Percentiles rank a stretch among this genome's conserved stretches.
phyloP scores from a whole-genome alignment of 2,888 invertebrate species.

The Melanargia galathea region DNA sequence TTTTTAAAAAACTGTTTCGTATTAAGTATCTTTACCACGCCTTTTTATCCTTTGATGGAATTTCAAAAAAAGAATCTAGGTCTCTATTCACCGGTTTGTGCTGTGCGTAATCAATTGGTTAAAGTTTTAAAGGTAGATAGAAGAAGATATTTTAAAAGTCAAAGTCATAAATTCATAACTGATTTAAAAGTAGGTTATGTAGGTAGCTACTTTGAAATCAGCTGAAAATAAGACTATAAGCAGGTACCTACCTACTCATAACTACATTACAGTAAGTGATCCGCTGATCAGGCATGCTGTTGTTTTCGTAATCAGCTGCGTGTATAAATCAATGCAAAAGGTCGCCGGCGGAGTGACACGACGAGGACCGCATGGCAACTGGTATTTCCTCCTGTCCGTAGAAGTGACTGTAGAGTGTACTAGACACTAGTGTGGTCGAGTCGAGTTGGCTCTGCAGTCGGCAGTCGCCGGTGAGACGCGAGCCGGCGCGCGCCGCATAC shows the following conservation, averaged over 20 bases:
- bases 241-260: neutral
- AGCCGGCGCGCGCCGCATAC: constrained; percentile 75
- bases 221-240: neutral
- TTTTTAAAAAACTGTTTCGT: too few relatives aligned
- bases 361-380: constrained; percentile 73
- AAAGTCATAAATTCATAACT: too few relatives aligned
- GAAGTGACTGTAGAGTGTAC: constrained; percentile 33
- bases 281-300: neutral
- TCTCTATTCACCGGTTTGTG: too few relatives aligned
- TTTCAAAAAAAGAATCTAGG: too few relatives aligned
- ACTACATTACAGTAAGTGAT: neutral
- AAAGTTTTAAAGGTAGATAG: too few relatives aligned
- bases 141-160: too few relatives aligned
- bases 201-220: too few relatives aligned
- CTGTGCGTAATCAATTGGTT: too few relatives aligned
- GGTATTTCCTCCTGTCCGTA: constrained; percentile 65
- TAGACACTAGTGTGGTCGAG: constrained; percentile 47
- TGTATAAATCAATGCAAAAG: constrained; percentile 67
- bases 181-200: too few relatives aligned
- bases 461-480: constrained; percentile 76
- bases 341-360: constrained; percentile 57
- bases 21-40: too few relatives aligned
- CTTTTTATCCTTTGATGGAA: too few relatives aligned
- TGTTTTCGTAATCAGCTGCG: constrained; percentile 58
- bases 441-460: constrained; percentile 46